Evolutionary conservation across 2,888 invertebrate species (phyloP), one percentile per base, ranked within the genome.

Genomic region (Drosophila suboccidentalis): DNA sequence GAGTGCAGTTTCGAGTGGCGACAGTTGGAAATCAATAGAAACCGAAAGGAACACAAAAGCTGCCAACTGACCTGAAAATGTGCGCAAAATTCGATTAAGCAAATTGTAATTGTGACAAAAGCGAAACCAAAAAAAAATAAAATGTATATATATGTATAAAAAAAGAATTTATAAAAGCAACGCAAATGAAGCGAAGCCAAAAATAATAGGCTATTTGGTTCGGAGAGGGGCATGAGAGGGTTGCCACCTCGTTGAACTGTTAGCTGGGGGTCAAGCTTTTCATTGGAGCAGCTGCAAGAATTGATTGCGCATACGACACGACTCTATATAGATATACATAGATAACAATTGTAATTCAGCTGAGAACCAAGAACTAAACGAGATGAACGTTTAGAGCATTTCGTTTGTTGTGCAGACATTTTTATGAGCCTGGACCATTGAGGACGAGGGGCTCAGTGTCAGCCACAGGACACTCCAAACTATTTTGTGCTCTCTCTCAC

Each of bases 51-150:
- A 51, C 46, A 84, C 78, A 81, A 87, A 78, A 75, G 78, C 75
- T 68, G 83, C 87, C 87, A 88, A 78, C 73, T 83, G 89, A 89
- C 85, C 85, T 79, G 89, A 87, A 85, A 85, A 84, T 85, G 79
- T 72, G 63, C 44, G 59, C 71, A 54, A 65, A 85, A 87, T 79
- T 87, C 80, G 82, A 89, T 85, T 85, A 89, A 85, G 82, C 74
- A 84, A 89, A 89, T 76, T 87, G 89, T 76, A 76, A 80, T 76
- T 67, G 73, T 80, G 54, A 70, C 73, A 73, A 80, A 76, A 54
- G 60, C 43, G 29, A 71, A 54, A 46, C 51, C 47, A 44, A 59
- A 64, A 50, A 41, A 49, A 19, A 46, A 53, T 5, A 51, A 53
- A 39, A 60, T 32, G 64, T 39, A 61, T 4, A 9, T 49, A 54